Percentiles rank a stretch among this genome's conserved stretches.
Conservation (phyloP, 2,888 invertebrate genomes). For the Sipunculus nudus region DNA sequence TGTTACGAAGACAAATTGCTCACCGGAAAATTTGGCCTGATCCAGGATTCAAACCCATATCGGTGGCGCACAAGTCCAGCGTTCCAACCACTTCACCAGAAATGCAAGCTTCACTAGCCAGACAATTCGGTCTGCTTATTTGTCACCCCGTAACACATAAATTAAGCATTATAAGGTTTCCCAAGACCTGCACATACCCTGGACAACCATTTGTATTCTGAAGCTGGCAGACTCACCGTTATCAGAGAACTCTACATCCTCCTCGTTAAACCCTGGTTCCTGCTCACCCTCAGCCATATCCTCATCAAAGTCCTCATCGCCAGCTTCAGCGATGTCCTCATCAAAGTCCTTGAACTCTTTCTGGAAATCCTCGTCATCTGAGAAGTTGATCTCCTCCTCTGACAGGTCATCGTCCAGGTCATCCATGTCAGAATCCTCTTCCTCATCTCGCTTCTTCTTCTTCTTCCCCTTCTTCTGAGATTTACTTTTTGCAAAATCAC, state of each 20-base stretch:
- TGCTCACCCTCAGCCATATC: constrained; percentile 52
- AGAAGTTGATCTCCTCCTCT: constrained; percentile 31
- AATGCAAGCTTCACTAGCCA: too few relatives aligned
- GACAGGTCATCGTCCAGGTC: constrained; percentile 58
- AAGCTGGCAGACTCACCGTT: too few relatives aligned
- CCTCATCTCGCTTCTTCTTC: constrained; percentile 48
- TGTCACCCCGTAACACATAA: too few relatives aligned
- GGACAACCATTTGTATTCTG: too few relatives aligned
- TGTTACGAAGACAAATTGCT: too few relatives aligned
- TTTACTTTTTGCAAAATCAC: constrained; percentile 23
- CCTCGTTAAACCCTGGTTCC: constrained; percentile 49
- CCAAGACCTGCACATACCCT: too few relatives aligned
- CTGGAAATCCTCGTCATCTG: constrained; percentile 45
- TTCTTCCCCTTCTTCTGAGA: constrained; percentile 46
- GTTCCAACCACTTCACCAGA: too few relatives aligned
- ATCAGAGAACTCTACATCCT: constrained; percentile 54
- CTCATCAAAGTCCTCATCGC: constrained; percentile 54
- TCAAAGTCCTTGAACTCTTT: constrained; percentile 54
- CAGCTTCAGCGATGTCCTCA: constrained; percentile 49
- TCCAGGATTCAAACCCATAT: too few relatives aligned
- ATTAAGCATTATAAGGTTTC: too few relatives aligned
- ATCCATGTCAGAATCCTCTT: constrained; percentile 64
- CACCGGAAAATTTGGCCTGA: too few relatives aligned
- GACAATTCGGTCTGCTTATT: too few relatives aligned
- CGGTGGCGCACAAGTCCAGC: too few relatives aligned